A percentile compares a stretch with the other conserved stretches of the same genome.
Evolutionary conservation across 2,797 vertebrate genomes (phyloP).

Genomic region (Karalla daura): DNA sequence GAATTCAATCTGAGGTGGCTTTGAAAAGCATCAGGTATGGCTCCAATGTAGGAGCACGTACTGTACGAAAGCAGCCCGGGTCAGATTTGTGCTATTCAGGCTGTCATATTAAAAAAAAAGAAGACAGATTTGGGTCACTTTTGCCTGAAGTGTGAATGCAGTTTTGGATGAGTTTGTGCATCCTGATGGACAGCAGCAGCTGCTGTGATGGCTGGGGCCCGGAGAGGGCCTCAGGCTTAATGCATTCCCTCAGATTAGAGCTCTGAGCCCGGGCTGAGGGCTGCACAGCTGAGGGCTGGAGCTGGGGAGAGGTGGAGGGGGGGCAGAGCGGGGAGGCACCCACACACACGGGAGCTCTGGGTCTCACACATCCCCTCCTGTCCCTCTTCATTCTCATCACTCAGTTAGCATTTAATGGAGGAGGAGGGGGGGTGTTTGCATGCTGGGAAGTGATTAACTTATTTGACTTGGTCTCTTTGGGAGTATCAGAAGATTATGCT

Average conservation of each 20-base stretch:
- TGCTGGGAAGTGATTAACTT: conserved; percentile 15
- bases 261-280: conserved; percentile 47
- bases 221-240: conserved; percentile 56
- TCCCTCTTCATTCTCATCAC: conserved; percentile 25
- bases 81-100: too few species aligned
- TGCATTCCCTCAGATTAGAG: conserved; percentile 76
- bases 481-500: conserved; percentile 2
- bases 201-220: conserved; percentile 43
- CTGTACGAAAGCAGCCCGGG: too few species aligned
- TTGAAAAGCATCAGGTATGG: too few species aligned
- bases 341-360: conserved; percentile 13
- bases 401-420: conserved; percentile 28
- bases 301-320: conserved; percentile 4
- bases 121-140: too few species aligned
- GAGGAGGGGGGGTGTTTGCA: conserved; percentile 17
- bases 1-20: too few species aligned
- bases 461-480: conserved; percentile 4
- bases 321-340: not conserved
- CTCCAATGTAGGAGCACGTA: too few species aligned
- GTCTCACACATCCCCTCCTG: conserved; percentile 22
- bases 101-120: too few species aligned
- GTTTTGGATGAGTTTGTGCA: conserved; percentile 34
- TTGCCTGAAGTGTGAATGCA: too few species aligned
- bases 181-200: conserved; percentile 70
- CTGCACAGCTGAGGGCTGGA: conserved; percentile 67